Conservation (phyloP, 2,113 vertebrate species). For the Rana temporaria region DNA sequence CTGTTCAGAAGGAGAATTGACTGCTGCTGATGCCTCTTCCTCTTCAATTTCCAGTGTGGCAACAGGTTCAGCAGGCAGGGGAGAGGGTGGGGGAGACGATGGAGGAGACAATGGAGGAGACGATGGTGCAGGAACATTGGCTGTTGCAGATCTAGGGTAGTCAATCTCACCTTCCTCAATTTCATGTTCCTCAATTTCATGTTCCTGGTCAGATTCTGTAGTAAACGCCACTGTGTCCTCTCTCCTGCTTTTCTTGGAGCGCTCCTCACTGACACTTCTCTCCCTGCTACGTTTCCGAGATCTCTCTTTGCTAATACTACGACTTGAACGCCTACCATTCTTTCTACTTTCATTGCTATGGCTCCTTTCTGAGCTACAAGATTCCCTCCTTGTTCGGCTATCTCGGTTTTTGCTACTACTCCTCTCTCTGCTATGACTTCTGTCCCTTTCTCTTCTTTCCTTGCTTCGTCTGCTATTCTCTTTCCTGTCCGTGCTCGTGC, state of each 20-base stretch:
- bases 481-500: conserved; percentile 67
- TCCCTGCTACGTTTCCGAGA: background rate
- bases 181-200: conserved; percentile 32
- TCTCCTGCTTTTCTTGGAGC: background rate
- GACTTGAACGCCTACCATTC: conserved; percentile 13
- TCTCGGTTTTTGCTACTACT: conserved; percentile 1
- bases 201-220: conserved; percentile 47
- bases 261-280: conserved; percentile 25
- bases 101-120: background rate
- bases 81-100: background rate
- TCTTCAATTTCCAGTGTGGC: background rate
- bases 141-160: background rate
- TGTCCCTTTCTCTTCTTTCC: conserved; percentile 72
- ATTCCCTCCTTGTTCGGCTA: background rate
- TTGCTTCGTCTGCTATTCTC: conserved; percentile 71
- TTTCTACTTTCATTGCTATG: conserved; percentile 2
- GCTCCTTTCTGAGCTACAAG: background rate
- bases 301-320: conserved; percentile 31
- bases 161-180: conserved; percentile 16
- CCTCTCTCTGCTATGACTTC: conserved; percentile 72
- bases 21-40: background rate
- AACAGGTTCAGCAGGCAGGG: background rate
- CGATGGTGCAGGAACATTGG: background rate
- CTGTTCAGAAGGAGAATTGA: background rate
- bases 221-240: conserved; percentile 26